phyloP scores from a whole-genome alignment of 2,888 invertebrate genomes.

The Cephus runcator region DNA sequence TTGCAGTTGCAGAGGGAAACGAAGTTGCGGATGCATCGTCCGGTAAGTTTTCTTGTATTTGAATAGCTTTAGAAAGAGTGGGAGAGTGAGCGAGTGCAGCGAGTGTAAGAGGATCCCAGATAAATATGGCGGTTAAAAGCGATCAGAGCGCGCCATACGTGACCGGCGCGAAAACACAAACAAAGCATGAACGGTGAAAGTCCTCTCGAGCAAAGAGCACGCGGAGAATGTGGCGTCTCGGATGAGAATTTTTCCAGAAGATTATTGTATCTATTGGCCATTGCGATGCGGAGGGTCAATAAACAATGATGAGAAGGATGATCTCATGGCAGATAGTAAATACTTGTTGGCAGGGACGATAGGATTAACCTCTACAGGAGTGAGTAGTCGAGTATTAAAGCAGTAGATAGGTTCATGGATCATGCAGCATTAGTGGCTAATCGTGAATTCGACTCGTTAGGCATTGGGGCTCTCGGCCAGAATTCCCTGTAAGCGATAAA shows the following conservation, averaged over 20 bases:
- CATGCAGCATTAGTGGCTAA: background rate
- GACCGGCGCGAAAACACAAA: background rate
- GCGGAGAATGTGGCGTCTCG: background rate
- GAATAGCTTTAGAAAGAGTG: background rate
- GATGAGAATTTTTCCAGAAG: background rate
- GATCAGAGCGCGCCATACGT: background rate
- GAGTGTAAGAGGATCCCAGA: background rate
- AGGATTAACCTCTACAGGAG: background rate
- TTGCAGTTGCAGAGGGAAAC: background rate
- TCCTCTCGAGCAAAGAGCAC: background rate
- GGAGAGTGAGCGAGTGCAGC: background rate
- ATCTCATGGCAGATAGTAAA: background rate
- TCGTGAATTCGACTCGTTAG: background rate
- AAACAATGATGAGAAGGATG: background rate
- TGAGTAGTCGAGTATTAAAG: background rate
- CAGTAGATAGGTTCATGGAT: background rate
- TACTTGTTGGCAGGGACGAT: background rate
- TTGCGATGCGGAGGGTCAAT: background rate
- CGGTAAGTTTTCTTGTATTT: background rate
- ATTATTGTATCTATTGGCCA: background rate
- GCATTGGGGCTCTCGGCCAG: conserved; percentile 10
- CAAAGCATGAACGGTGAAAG: background rate
- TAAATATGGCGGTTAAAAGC: background rate
- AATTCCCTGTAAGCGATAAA: conserved; percentile 39
- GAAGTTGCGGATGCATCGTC: background rate